Conservation (phyloP, 2,113 vertebrate genomes). For the Leptocoma aspasia region DNA sequence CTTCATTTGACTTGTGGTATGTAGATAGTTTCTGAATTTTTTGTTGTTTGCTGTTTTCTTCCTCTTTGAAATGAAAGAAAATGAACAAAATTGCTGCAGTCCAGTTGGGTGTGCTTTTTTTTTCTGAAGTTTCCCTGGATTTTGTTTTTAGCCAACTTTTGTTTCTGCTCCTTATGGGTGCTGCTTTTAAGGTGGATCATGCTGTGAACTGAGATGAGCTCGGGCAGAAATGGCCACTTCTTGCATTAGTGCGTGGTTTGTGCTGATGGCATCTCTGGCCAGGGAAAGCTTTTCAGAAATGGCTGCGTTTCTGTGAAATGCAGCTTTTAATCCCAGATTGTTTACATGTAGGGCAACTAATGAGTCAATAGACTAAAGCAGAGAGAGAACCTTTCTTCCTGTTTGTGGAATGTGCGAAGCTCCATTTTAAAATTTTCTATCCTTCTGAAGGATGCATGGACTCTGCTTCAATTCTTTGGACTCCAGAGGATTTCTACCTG, state of each 20-base stretch:
- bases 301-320: not conserved
- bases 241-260: not conserved
- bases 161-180: not conserved
- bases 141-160: not conserved
- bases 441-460: not conserved
- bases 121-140: not conserved
- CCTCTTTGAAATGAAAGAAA: not conserved
- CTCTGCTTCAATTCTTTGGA: not conserved
- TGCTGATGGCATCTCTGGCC: not conserved
- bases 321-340: not conserved
- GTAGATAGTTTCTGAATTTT: not conserved
- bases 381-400: slow-evolving; percentile 12
- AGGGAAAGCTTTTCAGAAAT: not conserved
- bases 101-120: not conserved
- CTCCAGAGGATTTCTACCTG: not conserved
- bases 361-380: not conserved
- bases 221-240: not conserved
- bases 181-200: not conserved
- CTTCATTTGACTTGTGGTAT: not conserved
- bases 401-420: not conserved
- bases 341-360: not conserved
- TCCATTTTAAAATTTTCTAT: not conserved
- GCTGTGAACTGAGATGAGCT: slow-evolving; percentile 19
- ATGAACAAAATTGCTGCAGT: not conserved
- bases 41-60: not conserved